These are phyloP conservation scores for Drosophila triauraria DNA, from an alignment of 1,140 invertebrate genomes.

Conservation along the genomic window DNA sequence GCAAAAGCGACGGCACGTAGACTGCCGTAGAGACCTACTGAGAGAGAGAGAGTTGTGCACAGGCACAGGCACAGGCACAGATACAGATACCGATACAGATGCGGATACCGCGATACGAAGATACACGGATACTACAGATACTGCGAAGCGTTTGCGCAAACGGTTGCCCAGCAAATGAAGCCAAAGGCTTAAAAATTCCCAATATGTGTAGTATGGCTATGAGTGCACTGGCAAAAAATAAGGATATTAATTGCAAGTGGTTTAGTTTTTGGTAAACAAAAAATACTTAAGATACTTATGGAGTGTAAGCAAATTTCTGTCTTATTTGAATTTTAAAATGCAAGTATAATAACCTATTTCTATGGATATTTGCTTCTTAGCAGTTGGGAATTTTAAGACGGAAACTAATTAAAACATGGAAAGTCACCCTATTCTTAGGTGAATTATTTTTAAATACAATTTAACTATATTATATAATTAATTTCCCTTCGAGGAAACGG, in stretches of 20 bases:
- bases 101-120: slow-evolving; percentile 35
- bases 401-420: not conserved
- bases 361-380: not conserved
- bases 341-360: too few species aligned
- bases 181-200: slow-evolving; percentile 72
- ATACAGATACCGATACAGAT: slow-evolving; percentile 32
- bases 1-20: slow-evolving; percentile 73
- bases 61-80: not conserved
- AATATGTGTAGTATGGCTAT: slow-evolving; percentile 32
- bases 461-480: too few species aligned
- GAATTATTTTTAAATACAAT: not conserved
- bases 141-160: slow-evolving; percentile 69
- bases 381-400: not conserved
- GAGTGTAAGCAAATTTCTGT: not conserved
- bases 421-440: too few species aligned
- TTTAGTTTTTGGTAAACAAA: too few species aligned
- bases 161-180: slow-evolving; percentile 72
- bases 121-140: slow-evolving; percentile 18
- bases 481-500: not conserved
- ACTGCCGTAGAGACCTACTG: slow-evolving; percentile 40
- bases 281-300: not conserved
- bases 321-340: not conserved
- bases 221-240: slow-evolving; percentile 27
- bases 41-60: slow-evolving; percentile 18
- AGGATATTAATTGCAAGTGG: not conserved